Conservation (phyloP, 2,888 invertebrate species). For the Agonum fuliginosum region DNA sequence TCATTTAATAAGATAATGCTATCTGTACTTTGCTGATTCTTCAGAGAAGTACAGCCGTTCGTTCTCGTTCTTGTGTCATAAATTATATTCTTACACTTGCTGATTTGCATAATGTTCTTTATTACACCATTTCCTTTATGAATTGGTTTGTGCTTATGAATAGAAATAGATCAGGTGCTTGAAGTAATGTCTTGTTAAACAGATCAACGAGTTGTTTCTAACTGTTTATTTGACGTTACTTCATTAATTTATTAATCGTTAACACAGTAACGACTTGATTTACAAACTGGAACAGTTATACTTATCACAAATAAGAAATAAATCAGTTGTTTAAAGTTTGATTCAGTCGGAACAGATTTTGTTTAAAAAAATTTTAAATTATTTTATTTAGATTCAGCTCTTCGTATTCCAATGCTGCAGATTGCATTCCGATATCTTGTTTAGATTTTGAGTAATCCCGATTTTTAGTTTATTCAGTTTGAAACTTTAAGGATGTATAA, state of each 20-base stretch:
- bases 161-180: background rate
- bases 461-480: too few species aligned
- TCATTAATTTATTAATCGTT: background rate
- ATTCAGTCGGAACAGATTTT: too few species aligned
- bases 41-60: background rate
- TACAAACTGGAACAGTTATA: too few species aligned
- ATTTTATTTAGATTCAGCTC: too few species aligned
- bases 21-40: constrained; percentile 20
- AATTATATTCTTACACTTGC: background rate
- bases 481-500: too few species aligned
- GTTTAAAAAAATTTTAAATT: too few species aligned
- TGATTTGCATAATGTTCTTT: background rate
- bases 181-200: background rate
- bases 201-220: background rate
- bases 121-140: background rate
- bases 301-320: too few species aligned
- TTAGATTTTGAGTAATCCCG: too few species aligned
- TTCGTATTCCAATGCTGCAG: too few species aligned
- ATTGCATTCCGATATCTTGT: too few species aligned
- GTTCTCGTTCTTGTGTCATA: background rate
- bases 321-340: too few species aligned
- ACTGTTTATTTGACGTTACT: background rate
- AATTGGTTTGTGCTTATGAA: background rate
- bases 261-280: too few species aligned
- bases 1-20: constrained; percentile 33